Evolutionary conservation across 2,888 invertebrate species (phyloP).

Genomic region (Zygaena filipendulae): DNA sequence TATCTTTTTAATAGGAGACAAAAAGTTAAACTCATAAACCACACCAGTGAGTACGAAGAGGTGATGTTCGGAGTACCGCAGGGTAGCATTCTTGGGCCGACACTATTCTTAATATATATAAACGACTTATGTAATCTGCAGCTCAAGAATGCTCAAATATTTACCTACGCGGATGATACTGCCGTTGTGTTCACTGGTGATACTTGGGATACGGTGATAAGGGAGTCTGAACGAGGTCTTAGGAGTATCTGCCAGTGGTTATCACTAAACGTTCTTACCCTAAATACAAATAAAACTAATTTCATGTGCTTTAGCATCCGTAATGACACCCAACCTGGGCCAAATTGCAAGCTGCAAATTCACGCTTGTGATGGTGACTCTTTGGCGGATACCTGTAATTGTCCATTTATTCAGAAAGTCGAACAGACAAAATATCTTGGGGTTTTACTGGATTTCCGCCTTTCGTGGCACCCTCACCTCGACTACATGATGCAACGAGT

Average conservation of each 20-base stretch:
- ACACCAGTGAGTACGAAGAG: neutral
- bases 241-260: conserved; percentile 2
- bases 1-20: neutral
- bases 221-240: conserved; percentile 3
- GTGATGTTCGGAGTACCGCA: conserved; percentile 8
- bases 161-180: conserved; percentile 6
- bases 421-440: too few species aligned
- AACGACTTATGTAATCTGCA: conserved; percentile 10
- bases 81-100: conserved; percentile 12
- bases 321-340: too few species aligned
- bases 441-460: too few species aligned
- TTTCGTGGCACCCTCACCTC: too few species aligned
- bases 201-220: conserved; percentile 1
- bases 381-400: too few species aligned
- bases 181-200: conserved; percentile 2
- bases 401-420: too few species aligned
- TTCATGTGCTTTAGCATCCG: conserved; percentile 5
- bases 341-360: too few species aligned
- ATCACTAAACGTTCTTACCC: conserved; percentile 2
- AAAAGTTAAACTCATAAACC: neutral
- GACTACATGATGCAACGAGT: too few species aligned
- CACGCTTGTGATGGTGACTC: too few species aligned
- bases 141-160: neutral
- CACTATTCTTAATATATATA: conserved; percentile 11
- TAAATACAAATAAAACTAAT: conserved; percentile 7